Evolutionary conservation across 2,113 vertebrate species (phyloP), one percentile per base, ranked within the genome.

Genomic region (Nothocercus nigrocapillus): DNA sequence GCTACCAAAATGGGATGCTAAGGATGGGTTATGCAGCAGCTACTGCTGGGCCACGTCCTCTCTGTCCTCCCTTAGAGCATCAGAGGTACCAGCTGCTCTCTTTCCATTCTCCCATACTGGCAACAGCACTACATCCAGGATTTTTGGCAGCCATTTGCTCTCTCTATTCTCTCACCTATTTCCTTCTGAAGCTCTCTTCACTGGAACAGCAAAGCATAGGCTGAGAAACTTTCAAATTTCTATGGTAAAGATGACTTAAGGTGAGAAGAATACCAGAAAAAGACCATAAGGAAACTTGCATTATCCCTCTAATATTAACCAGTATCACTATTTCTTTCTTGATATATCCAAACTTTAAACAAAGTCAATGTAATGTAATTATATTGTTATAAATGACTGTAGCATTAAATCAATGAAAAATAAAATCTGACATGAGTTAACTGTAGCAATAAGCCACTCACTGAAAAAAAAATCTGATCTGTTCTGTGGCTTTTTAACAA

Each of bases 361-460:
- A 45, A 88, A 85, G 11, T 44, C 27, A 2, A 53, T 76, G 73
- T 80, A 66, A 88, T 64, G 18, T 4, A 78, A 75, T 82, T 85
- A 28, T 79, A 32, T 27, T 86, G 13, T 85, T 83, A 51, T 28
- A 54, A 24, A 73, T 64, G 30, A 9, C 47, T 93, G n/a, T 22
- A 87, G 34, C n/a, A 77, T 21, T 75, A 87, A 88, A 91, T 63
- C 13, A 74, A 61, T 64, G 24, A 17, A 87, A 85, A 88, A 66
- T 20, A 61, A 90, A 94, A 34, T 73, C 53, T 91, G 58, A 66
- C 25, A 76, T 54, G 7, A 85, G 75, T 74, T 92, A 81, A 73
- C 11, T 70, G 13, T 18, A 87, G 16, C 16, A 89, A 51, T 67
- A 82, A 79, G 14, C 16, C 44, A 72, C 79, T 11, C 92, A 75